Evolutionary conservation across 2,888 invertebrate species (phyloP), one percentile per base, ranked within the genome.

Genomic region (Microctonus aethiopoides): DNA sequence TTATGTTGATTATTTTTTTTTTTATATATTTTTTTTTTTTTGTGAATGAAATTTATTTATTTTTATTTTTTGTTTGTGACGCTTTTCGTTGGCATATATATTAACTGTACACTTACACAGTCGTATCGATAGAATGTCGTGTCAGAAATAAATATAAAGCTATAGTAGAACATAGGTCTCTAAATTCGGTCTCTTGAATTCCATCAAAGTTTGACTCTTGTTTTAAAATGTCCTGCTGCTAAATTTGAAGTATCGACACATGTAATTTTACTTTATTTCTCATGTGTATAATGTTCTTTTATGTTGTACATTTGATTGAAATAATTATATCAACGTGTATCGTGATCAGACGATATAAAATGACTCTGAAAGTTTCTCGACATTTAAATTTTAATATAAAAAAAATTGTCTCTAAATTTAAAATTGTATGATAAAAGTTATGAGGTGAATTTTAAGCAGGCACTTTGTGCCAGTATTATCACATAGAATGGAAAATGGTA

Each of bases 81-180:
- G 5, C n/a, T n/a, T 46, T 46, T 16, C 13, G 16, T 46, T 16
- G 46, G 13, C 2, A n/a, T 46, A 29, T 46, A 29, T 46, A 46
- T n/a, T 16, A n/a, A 16, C 7, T 6, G 5, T 20, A 39, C 39
- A 46, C 16, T n/a, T n/a, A 16, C 16, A 46, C 46, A 7, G 16
- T 1, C 16, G 16, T 24, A 65, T 59, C 20, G 51, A 59, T 59
- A 51, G 65, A 69, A 69, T 69, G 64, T 69, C 69, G 69, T 26
- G 69, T 64, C 64, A 64, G 64, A 69, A 69, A 64, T 69, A 69
- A 68, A 46, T 46, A 46, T 46, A 16, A 46, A 46, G n/a, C 7
- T 46, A n/a, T n/a, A n/a, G n/a, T 57, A 57, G 32, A 24, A 22
- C 52, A 34, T 16, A 0, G 32, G 54, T 54, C 16, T 4, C 0